phyloP scores from a whole-genome alignment of 1,140 invertebrate genomes.

The Zaprionus davidi region DNA sequence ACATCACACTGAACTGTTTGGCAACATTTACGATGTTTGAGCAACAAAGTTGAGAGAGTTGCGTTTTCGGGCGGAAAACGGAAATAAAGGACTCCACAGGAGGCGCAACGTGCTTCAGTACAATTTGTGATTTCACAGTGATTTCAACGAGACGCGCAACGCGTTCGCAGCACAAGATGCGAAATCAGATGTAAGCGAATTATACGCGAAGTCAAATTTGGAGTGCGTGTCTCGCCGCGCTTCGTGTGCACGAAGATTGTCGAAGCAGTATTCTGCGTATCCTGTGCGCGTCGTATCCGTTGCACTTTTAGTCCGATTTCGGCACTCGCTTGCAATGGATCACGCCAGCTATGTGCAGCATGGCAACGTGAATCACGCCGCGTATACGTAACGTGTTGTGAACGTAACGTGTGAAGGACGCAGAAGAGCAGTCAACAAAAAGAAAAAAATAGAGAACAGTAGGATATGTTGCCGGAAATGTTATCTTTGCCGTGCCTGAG shows the following conservation, averaged over 20 bases:
- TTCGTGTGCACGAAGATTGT: conserved; percentile 28
- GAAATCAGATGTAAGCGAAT: conserved; percentile 27
- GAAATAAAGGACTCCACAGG: conserved; percentile 76
- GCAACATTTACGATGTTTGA: not conserved
- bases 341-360: conserved; percentile 9
- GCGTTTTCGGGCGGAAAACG: conserved; percentile 5
- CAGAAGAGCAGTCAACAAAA: not conserved
- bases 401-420: conserved; percentile 20
- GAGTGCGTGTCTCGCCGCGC: conserved; percentile 8
- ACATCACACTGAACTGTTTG: conserved; percentile 3
- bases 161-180: conserved; percentile 10
- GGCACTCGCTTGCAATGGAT: conserved; percentile 62
- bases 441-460: conserved; percentile 14
- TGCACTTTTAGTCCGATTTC: conserved; percentile 61
- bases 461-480: conserved; percentile 65
- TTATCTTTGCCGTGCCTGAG: conserved; percentile 33
- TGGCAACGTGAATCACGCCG: conserved; percentile 32
- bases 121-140: conserved; percentile 71
- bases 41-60: conserved; percentile 20
- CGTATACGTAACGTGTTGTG: conserved; percentile 29
- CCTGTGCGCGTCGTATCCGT: conserved; percentile 32
- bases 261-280: conserved; percentile 21
- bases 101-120: conserved; percentile 71
- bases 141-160: conserved; percentile 69
- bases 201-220: not conserved